Evolutionary conservation across 1,140 invertebrate species (phyloP).

Genomic region (Geopemphigus sp.): DNA sequence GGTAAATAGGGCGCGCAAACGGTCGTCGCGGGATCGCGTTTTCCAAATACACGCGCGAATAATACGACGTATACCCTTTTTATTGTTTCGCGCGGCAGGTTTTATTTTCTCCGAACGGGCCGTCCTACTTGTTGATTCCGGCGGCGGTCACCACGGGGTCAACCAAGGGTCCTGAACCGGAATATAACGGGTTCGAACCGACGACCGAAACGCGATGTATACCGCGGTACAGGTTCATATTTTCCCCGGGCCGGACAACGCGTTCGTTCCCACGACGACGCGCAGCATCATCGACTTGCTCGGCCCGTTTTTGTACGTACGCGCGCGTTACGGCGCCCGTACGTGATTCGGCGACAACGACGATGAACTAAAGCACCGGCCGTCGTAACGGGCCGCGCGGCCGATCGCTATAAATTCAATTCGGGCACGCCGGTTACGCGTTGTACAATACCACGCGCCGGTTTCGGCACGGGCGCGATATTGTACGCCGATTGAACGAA

Average conservation of each 20-base stretch:
- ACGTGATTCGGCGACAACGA: too few species aligned
- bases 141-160: slow-evolving; percentile 42
- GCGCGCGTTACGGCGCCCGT: too few species aligned
- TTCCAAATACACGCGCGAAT: background rate
- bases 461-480: too few species aligned
- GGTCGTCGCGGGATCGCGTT: slow-evolving; percentile 13
- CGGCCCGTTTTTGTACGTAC: too few species aligned
- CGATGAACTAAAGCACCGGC: too few species aligned
- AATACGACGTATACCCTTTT: slow-evolving; percentile 13
- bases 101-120: slow-evolving; percentile 43
- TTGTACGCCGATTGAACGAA: too few species aligned
- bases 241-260: background rate
- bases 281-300: slow-evolving; percentile 20
- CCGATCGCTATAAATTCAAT: too few species aligned
- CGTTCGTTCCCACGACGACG: slow-evolving; percentile 32
- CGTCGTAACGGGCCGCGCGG: too few species aligned
- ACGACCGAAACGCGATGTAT: background rate
- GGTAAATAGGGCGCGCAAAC: background rate
- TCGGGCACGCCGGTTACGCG: too few species aligned
- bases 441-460: too few species aligned
- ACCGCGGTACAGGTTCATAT: slow-evolving; percentile 37
- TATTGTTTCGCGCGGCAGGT: slow-evolving; percentile 38
- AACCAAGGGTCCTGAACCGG: slow-evolving; percentile 43
- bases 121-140: slow-evolving; percentile 45
- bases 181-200: slow-evolving; percentile 35